Evolutionary conservation across 1,140 invertebrate species (phyloP).

Genomic region (Vollenhovia emeryi): DNA sequence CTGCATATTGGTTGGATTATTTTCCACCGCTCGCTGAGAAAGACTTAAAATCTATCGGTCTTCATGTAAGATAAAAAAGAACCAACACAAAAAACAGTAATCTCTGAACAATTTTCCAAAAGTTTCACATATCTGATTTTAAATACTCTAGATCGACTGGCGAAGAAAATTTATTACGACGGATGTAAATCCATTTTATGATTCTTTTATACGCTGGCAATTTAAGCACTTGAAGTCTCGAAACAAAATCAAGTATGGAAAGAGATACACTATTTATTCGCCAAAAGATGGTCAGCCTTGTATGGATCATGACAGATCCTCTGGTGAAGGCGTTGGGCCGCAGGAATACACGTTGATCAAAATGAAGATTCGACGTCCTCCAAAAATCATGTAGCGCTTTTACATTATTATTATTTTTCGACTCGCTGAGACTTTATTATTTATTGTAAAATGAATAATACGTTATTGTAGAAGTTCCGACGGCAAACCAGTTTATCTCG

Average conservation of each 20-base stretch:
- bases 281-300: constrained; percentile 99
- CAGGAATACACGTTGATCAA: constrained; percentile 99
- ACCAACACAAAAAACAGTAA: too few species aligned
- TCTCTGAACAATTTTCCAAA: background rate
- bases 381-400: constrained; percentile 88
- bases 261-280: constrained; percentile 98
- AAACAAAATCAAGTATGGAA: constrained; percentile 98
- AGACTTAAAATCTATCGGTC: constrained; percentile 95
- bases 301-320: constrained; percentile 99
- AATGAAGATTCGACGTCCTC: constrained; percentile 93
- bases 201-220: constrained; percentile 99
- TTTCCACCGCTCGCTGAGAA: constrained; percentile 96
- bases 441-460: constrained; percentile 14
- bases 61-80: constrained; percentile 91
- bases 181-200: constrained; percentile 98
- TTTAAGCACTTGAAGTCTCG: constrained; percentile 94
- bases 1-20: constrained; percentile 97
- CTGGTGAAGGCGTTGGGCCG: constrained; percentile 98
- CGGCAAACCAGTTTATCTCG: constrained; percentile 91
- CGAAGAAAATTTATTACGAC: constrained; percentile 98
- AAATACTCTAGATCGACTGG: constrained; percentile 95
- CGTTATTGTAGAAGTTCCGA: constrained; percentile 84
- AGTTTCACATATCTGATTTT: constrained; percentile 13
- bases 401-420: constrained; percentile 6
- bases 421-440: background rate